Evolutionary conservation across 2,113 vertebrate species (phyloP).

Genomic region (Brienomyrus longianalis): DNA sequence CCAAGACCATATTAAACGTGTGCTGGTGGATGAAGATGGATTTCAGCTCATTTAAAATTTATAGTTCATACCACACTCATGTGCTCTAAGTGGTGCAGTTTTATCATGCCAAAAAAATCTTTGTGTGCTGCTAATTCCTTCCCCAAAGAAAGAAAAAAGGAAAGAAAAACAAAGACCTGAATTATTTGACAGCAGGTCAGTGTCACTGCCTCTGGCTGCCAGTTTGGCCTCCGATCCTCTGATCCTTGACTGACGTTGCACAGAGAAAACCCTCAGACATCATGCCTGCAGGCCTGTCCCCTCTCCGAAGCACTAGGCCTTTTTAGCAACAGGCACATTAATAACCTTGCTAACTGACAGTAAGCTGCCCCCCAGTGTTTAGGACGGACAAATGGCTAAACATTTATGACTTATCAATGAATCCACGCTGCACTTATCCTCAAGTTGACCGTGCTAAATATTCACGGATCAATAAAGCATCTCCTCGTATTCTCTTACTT

Average conservation of each 20-base stretch:
- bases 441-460: not conserved
- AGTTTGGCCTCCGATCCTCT: not conserved
- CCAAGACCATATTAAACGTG: not conserved
- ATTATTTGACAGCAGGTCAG: conserved; percentile 20
- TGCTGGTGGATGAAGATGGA: not conserved
- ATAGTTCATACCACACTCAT: not conserved
- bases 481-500: not conserved
- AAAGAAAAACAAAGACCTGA: conserved; percentile 7
- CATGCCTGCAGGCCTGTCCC: not conserved
- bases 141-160: conserved; percentile 7
- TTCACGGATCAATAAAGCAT: conserved; percentile 7
- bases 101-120: not conserved
- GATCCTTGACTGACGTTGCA: conserved; percentile 3
- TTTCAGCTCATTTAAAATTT: not conserved
- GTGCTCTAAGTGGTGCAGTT: not conserved
- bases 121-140: conserved; percentile 13
- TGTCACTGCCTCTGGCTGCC: not conserved
- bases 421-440: not conserved
- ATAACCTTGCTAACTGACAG: conserved; percentile 3
- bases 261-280: not conserved
- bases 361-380: conserved; percentile 6
- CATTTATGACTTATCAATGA: conserved; percentile 18
- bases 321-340: conserved; percentile 2
- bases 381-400: not conserved
- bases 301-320: conserved; percentile 1